phyloP scores from a whole-genome alignment of 2,888 invertebrate genomes.

The Pseudococcus viburni region DNA sequence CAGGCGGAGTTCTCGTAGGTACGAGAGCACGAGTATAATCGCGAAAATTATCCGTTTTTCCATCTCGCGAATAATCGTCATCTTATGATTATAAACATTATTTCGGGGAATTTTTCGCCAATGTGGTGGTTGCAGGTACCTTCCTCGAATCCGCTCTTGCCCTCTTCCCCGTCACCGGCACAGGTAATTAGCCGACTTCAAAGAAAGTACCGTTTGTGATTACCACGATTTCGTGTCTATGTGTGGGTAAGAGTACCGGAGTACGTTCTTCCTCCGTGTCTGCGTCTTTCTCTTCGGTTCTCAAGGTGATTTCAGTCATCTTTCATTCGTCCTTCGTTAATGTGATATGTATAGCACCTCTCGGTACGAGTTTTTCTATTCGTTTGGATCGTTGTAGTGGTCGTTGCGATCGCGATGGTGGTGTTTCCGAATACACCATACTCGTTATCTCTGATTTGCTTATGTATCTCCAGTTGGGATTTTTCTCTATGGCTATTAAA shows the following conservation, averaged over 20 bases:
- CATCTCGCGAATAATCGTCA: no score
- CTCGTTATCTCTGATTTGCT: not conserved
- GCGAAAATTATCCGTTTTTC: no score
- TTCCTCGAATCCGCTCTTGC: no score
- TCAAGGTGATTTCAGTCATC: constrained; percentile 22
- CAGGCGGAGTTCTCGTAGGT: no score
- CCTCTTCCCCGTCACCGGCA: no score
- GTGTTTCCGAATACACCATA: not conserved
- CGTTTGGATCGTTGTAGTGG: not conserved
- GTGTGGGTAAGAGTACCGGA: no score
- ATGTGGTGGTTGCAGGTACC: no score
- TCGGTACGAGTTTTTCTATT: not conserved
- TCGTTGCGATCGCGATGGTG: not conserved
- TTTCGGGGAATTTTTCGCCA: no score
- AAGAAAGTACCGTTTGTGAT: constrained; percentile 25
- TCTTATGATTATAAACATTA: no score
- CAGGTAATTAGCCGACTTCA: not conserved
- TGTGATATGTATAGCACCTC: not conserved
- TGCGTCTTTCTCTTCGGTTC: not conserved
- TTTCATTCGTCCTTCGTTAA: constrained; percentile 10
- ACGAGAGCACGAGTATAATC: no score
- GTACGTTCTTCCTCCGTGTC: not conserved
- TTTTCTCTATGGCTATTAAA: not conserved
- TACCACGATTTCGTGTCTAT: not conserved
- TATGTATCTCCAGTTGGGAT: not conserved